phyloP scores from a whole-genome alignment of 1,140 invertebrate species.

The Harlomillsia oculata region DNA sequence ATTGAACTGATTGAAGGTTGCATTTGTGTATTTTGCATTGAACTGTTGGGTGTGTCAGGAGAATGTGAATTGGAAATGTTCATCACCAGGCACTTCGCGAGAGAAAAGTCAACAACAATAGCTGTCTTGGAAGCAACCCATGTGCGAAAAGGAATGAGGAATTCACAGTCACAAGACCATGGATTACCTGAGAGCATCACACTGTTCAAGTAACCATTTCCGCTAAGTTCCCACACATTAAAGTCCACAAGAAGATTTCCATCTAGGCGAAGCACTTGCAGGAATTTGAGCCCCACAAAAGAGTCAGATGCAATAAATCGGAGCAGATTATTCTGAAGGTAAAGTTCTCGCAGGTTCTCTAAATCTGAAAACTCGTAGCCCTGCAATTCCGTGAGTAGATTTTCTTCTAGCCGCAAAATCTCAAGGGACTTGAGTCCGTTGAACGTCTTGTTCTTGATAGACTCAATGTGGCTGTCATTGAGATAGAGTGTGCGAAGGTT shows the following conservation, averaged over 20 bases:
- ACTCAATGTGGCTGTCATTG: constrained; percentile 71
- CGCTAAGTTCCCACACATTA: constrained; percentile 69
- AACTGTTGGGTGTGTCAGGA: background rate
- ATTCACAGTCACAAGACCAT: constrained; percentile 84
- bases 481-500: constrained; percentile 78
- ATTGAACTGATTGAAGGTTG: constrained; percentile 15
- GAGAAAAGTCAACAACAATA: constrained; percentile 5
- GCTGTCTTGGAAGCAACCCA: constrained; percentile 17
- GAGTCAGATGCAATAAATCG: constrained; percentile 67
- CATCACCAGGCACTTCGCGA: constrained; percentile 3
- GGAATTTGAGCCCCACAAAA: constrained; percentile 60
- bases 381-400: constrained; percentile 64
- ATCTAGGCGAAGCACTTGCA: constrained; percentile 69
- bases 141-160: constrained; percentile 39
- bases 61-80: background rate
- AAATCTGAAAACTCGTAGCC: constrained; percentile 83
- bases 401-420: constrained; percentile 74
- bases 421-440: constrained; percentile 72
- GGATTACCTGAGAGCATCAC: constrained; percentile 54
- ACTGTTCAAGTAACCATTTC: constrained; percentile 53
- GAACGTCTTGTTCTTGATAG: constrained; percentile 83
- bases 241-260: constrained; percentile 72
- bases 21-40: background rate
- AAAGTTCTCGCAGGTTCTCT: constrained; percentile 65
- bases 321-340: constrained; percentile 77